Evolutionary conservation across 2,888 invertebrate genomes (phyloP), one percentile per base, ranked within the genome.

Genomic region (Aquatica leii): DNA sequence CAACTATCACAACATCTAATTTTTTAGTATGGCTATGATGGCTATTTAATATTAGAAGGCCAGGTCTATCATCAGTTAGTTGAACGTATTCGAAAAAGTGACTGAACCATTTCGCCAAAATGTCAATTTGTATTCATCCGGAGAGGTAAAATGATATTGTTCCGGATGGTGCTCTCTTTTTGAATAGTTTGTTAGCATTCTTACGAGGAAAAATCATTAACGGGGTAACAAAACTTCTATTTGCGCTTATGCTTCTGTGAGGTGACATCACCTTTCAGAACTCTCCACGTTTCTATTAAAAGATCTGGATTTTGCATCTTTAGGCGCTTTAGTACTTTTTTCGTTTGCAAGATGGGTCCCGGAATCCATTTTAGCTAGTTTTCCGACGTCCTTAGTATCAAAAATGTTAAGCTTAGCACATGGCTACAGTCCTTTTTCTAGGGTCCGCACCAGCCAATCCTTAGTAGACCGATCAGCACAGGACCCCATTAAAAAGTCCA

Each of bases 61-160:
- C 46, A 46, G 46, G 46, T 4, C 15, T 15, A 6, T 46, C 46
- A 15, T 14, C 46, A 46, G 46, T 46, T 9, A 5, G 46, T 5
- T 15, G 12, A 15, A 46, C 46, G 11, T 46, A 8, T 46, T 46
- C 46, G 2, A 46, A 4, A 46, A 46, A 15, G 11, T 46, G 46
- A 3, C 17, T 46, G 11, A 46, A 46, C 46, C 46, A 15, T 11
- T 46, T 2, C 2, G 17, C 17, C 15, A 46, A 46, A 15, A 46
- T 46, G 17, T 46, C 46, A 15, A 17, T 46, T 46, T 46, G 46
- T 46, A 46, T 46, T 11, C 46, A 46, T 6, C 46, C 46, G 3
- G 46, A 46, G 2, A 17, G 46, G 17, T 46, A 12, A 46, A 9
- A 9, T 6, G 17, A 4, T 46, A 46, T 17, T 46, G 46, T 15